These are phyloP conservation scores for Bombus waltoni DNA, from an alignment of 1,140 invertebrate genomes.

Conservation along the genomic window DNA sequence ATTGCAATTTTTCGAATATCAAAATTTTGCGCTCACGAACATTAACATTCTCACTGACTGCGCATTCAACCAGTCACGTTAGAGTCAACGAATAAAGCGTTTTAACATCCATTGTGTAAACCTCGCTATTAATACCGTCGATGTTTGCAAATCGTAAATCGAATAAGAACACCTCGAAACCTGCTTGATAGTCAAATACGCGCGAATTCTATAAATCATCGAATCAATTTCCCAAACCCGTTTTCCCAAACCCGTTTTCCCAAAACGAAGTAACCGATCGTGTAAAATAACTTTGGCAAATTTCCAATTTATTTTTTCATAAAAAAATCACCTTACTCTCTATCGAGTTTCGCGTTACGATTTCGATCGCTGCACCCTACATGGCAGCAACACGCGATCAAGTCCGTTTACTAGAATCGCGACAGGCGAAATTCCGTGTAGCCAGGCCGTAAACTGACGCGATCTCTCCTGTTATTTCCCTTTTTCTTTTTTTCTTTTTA, in stretches of 20 bases:
- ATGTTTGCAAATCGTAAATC: constrained; percentile 1
- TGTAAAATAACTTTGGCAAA: background rate
- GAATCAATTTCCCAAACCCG: background rate
- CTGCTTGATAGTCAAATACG: background rate
- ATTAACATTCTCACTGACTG: too few species aligned
- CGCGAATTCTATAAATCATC: background rate
- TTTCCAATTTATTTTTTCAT: background rate
- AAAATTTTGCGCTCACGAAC: background rate
- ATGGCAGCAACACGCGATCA: background rate
- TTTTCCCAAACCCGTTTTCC: background rate
- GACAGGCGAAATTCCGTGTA: constrained; percentile 35
- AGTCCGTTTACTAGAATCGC: background rate
- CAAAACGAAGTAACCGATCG: background rate
- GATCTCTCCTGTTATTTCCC: background rate
- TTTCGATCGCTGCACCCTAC: background rate
- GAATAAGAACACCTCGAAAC: background rate
- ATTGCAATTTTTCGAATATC: background rate
- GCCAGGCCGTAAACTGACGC: background rate
- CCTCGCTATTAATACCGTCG: background rate
- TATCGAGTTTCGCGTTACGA: too few species aligned
- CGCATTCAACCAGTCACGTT: background rate
- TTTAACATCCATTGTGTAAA: background rate
- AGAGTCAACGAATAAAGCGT: background rate
- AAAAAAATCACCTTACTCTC: background rate
- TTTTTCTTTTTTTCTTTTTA: background rate